Evolutionary conservation across 2,888 invertebrate species (phyloP).

Genomic region (Camptogramma bilineatum): DNA sequence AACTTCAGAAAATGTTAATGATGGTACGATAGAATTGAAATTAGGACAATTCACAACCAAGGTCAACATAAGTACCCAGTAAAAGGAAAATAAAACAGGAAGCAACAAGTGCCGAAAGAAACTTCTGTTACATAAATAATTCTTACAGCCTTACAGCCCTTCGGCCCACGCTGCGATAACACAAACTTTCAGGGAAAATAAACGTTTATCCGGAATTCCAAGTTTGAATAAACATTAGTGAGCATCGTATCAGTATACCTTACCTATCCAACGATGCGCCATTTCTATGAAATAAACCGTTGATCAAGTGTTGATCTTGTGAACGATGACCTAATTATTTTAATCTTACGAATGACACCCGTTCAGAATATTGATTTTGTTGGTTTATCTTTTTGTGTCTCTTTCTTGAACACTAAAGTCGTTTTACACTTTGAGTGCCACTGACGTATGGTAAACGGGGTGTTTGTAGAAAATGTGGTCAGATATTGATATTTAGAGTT

Average conservation of each 20-base stretch:
- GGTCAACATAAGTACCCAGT: slow-evolving; percentile 12
- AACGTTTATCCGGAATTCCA: slow-evolving; percentile 38
- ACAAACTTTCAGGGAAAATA: slow-evolving; percentile 39
- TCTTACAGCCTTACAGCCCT: slow-evolving; percentile 29
- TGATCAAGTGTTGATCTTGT: too few species aligned
- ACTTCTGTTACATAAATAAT: slow-evolving; percentile 43
- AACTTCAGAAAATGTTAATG: too few species aligned
- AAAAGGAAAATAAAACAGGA: slow-evolving; percentile 28
- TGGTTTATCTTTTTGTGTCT: background rate
- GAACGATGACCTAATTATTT: too few species aligned
- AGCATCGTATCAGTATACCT: slow-evolving; percentile 4
- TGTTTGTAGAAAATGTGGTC: too few species aligned
- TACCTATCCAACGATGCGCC: too few species aligned
- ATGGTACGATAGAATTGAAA: background rate
- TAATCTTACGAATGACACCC: too few species aligned
- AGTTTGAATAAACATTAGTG: slow-evolving; percentile 27
- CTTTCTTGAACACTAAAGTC: background rate
- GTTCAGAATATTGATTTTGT: background rate
- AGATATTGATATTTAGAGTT: too few species aligned
- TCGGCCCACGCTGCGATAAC: slow-evolving; percentile 24
- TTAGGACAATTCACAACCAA: background rate
- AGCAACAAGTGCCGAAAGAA: slow-evolving; percentile 42
- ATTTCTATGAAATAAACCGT: too few species aligned
- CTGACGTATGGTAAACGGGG: too few species aligned
- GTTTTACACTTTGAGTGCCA: too few species aligned